A percentile compares a stretch with the other conserved stretches of the same genome.
phyloP scores from a whole-genome alignment of 2,113 vertebrate species.

The Ramphastos sulfuratus region DNA sequence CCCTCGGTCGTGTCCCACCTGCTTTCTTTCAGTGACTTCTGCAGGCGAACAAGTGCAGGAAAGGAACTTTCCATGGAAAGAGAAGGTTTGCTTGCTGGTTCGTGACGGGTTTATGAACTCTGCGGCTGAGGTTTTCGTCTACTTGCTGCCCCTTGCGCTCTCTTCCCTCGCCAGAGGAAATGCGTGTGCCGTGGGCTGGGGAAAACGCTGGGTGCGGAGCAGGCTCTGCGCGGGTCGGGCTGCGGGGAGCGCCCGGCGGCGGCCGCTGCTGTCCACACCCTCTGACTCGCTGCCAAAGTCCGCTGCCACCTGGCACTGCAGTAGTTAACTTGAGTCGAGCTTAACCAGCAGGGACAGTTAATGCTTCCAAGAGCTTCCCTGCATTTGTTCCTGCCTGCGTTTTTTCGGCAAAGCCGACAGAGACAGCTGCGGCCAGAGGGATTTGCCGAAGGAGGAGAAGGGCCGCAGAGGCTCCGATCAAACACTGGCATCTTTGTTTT shows the following conservation, averaged over 20 bases:
- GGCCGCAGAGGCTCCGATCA: background rate
- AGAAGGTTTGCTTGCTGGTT: background rate
- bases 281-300: background rate
- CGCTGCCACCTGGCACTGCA: background rate
- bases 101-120: background rate
- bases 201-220: background rate
- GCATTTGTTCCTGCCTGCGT: conserved; percentile 20
- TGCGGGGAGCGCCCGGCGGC: background rate
- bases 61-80: background rate
- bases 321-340: conserved; percentile 14
- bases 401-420: background rate
- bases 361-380: conserved; percentile 8
- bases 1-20: accelerated
- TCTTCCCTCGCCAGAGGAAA: background rate
- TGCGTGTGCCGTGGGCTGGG: background rate
- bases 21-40: accelerated
- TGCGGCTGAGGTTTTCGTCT: background rate
- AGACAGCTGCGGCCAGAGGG: conserved; percentile 6
- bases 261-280: background rate
- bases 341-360: background rate
- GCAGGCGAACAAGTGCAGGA: background rate
- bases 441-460: background rate
- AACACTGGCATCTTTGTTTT: conserved; percentile 52
- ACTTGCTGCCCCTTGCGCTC: background rate
- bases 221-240: background rate